Conservation (phyloP, 2,888 invertebrate genomes). For the Uloborus plumipes region DNA sequence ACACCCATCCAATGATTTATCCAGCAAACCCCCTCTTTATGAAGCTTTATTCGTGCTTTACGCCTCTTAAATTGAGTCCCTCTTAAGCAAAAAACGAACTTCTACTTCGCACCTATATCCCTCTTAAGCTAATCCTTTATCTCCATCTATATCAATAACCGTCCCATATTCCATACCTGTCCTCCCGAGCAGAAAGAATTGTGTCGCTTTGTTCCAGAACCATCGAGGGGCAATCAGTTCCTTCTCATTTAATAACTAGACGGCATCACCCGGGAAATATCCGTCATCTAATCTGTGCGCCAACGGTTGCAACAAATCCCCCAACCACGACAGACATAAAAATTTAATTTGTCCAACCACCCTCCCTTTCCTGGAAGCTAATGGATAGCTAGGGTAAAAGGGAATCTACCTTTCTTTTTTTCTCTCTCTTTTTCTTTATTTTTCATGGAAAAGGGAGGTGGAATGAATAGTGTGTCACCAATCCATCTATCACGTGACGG, state of each 20-base stretch:
- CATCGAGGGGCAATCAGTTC: slow-evolving; percentile 5
- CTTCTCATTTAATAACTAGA: slow-evolving; percentile 42
- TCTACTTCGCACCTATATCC: no score
- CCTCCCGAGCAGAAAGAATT: no score
- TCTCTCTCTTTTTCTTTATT: slow-evolving; percentile 27
- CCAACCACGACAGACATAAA: slow-evolving; percentile 42
- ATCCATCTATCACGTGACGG: slow-evolving; percentile 51
- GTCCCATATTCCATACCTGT: no score
- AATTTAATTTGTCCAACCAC: slow-evolving; percentile 42
- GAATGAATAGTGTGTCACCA: slow-evolving; percentile 42
- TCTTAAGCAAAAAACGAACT: no score
- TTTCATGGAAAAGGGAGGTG: slow-evolving; percentile 5
- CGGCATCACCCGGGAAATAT: slow-evolving; percentile 36
- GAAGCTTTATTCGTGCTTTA: no score
- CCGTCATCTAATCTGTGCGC: slow-evolving; percentile 32
- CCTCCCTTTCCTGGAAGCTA: slow-evolving; percentile 24
- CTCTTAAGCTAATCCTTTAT: no score
- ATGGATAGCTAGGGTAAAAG: slow-evolving; percentile 34
- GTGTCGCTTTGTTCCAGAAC: no score
- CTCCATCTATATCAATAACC: no score
- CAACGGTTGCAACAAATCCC: slow-evolving; percentile 19
- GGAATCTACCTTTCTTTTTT: slow-evolving; percentile 25
- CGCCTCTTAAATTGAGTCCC: no score
- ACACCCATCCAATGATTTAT: no score
- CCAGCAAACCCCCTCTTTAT: no score